A percentile compares a stretch with the other conserved stretches of the same genome.
Conservation (phyloP, 2,888 invertebrate species). For the Drosophila kambysellisi region DNA sequence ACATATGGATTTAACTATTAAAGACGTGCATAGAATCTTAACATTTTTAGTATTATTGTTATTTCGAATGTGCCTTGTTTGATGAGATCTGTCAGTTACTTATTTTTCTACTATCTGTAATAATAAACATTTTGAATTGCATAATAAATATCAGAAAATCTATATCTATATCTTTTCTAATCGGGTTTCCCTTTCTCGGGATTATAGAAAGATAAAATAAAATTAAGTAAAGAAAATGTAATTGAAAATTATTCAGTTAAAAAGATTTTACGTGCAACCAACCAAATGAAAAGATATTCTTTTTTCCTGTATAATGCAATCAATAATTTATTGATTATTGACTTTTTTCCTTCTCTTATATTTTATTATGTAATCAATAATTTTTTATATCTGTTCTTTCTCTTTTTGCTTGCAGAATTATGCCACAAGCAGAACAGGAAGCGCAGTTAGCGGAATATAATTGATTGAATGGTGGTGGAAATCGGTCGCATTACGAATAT, state of each 20-base stretch:
- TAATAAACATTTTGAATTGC: background rate
- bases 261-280: background rate
- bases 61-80: background rate
- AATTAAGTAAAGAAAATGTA: too few relatives aligned
- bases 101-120: background rate
- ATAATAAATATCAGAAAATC: background rate
- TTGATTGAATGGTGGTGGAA: slow-evolving; percentile 54
- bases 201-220: background rate
- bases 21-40: background rate
- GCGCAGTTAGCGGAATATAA: slow-evolving; percentile 19
- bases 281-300: background rate
- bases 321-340: background rate
- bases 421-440: slow-evolving; percentile 33
- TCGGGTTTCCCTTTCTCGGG: background rate
- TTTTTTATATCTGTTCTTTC: background rate
- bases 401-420: slow-evolving; percentile 41
- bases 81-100: background rate
- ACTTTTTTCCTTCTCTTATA: too few relatives aligned
- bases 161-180: background rate
- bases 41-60: background rate
- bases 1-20: background rate
- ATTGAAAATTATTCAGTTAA: background rate
- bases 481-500: slow-evolving; percentile 32
- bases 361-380: background rate
- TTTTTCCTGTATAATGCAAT: background rate